Percentiles rank a stretch among this genome's conserved stretches.
phyloP scores from a whole-genome alignment of 2,797 vertebrate species.

The Hephaestus fuliginosus region DNA sequence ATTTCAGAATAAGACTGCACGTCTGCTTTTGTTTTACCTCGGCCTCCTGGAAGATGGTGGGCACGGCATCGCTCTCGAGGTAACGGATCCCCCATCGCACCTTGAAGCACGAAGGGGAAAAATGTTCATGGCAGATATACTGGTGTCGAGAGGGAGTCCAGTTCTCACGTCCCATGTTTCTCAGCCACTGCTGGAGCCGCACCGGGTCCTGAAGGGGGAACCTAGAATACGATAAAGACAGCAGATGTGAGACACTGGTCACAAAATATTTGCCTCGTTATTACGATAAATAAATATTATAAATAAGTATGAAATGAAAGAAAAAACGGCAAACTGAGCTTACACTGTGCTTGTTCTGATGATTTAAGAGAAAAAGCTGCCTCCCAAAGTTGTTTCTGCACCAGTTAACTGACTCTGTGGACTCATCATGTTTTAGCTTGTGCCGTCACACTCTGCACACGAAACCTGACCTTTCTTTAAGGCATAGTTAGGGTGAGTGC shows the following conservation, averaged over 20 bases:
- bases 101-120: constrained; percentile 85
- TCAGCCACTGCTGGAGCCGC: constrained; percentile 86
- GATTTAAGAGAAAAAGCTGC: neutral
- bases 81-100: constrained; percentile 85
- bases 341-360: neutral
- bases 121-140: constrained; percentile 87
- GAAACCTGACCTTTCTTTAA: too few species aligned
- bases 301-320: neutral
- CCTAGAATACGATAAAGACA: constrained; percentile 53
- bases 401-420: constrained; percentile 10
- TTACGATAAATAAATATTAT: too few species aligned
- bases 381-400: neutral
- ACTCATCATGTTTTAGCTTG: constrained; percentile 47
- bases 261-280: too few species aligned
- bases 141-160: constrained; percentile 88
- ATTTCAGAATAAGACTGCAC: neutral
- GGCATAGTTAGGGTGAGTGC: too few species aligned
- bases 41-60: constrained; percentile 81
- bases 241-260: neutral
- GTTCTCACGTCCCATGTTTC: constrained; percentile 82
- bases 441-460: neutral
- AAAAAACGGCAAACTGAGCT: neutral
- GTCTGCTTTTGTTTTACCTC: constrained; percentile 53
- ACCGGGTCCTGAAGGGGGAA: constrained; percentile 86
- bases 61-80: constrained; percentile 81